Base-by-base conservation (phyloP, 2,888 invertebrate genomes). In the Polietes domitor region DNA sequence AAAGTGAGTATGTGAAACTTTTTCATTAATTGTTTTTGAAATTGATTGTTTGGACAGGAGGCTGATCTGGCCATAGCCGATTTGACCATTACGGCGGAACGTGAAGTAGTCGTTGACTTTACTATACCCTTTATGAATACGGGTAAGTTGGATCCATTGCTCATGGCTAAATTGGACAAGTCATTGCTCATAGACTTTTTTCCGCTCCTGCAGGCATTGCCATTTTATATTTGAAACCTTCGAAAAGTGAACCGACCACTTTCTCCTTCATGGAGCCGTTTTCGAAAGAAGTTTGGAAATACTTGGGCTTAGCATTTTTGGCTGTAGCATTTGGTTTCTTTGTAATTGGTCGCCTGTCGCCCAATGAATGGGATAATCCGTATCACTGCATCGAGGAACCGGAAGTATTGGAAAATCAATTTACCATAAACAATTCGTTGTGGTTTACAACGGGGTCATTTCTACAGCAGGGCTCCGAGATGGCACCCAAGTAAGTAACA, bases 91-190 rank as follows among this genome's bases (percentile, higher is more conserved):
- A 98, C 98, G 1, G 95, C 98, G 50, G 95, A 96, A 82, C 94
- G 99, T 72, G 97, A 98, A 89, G 94, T 94, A 88, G 97, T 95
- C 12, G 97, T 98, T 0, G 98, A 98, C 91, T 99, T 99, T 89
- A 98, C 98, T 0, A 97, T 96, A 92, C 98, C 98, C 0, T 99
- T 98, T 90, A 97, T 99, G 96, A 98, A 97, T 91, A 93, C 98
- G 86, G 95, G 95, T 94, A 91, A 79, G 79, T 15, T 47, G 7
- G 15, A 47, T n/a, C n/a, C n/a, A n/a, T n/a, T n/a, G n/a, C n/a
- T n/a, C n/a, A n/a, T 47, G 47, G 10, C 41, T 10, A 41, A 41
- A 7, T 7, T 41, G 15, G 10, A 12, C 10, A 7, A 41, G 6
- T n/a, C 32, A 41, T 41, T 41, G 15, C 12, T 41, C 6, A 41